Evolutionary conservation across 2,113 vertebrate species (phyloP).

Genomic region (Nesogale talazaci): DNA sequence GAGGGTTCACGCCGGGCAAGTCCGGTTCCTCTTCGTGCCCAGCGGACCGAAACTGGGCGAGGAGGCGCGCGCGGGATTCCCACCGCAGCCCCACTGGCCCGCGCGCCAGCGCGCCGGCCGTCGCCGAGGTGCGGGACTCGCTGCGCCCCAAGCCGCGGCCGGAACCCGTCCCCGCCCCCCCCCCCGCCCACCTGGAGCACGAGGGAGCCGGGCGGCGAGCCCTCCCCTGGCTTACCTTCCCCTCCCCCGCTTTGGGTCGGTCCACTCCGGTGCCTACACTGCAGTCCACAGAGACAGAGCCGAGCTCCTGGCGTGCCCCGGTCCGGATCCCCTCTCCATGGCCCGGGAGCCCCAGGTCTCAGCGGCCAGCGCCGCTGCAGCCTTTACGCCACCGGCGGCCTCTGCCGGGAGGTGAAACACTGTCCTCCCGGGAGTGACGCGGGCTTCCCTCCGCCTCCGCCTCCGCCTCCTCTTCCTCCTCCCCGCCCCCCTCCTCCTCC

Average conservation of each 20-base stretch:
- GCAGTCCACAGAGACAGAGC: background rate
- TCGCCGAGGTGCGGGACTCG: background rate
- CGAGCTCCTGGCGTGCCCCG: conserved; percentile 29
- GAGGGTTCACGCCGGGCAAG: background rate
- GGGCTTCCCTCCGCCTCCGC: conserved; percentile 67
- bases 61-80: too few species aligned
- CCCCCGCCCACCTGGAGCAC: background rate
- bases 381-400: conserved; percentile 53
- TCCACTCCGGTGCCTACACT: conserved; percentile 72
- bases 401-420: conserved; percentile 56
- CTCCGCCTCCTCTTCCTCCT: too few species aligned
- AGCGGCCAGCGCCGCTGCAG: conserved; percentile 37
- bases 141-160: background rate
- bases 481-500: conserved; percentile 5
- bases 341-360: conserved; percentile 1
- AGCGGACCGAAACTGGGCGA: background rate
- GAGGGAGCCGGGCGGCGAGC: background rate
- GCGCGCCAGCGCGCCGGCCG: background rate
- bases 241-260: conserved; percentile 59
- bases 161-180: background rate
- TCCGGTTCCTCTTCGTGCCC: background rate
- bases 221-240: conserved; percentile 72
- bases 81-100: too few species aligned
- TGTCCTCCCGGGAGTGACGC: conserved; percentile 67
- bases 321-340: conserved; percentile 62